Evolutionary conservation across 2,888 invertebrate genomes (phyloP).

Genomic region (Oxyscelio sp.): DNA sequence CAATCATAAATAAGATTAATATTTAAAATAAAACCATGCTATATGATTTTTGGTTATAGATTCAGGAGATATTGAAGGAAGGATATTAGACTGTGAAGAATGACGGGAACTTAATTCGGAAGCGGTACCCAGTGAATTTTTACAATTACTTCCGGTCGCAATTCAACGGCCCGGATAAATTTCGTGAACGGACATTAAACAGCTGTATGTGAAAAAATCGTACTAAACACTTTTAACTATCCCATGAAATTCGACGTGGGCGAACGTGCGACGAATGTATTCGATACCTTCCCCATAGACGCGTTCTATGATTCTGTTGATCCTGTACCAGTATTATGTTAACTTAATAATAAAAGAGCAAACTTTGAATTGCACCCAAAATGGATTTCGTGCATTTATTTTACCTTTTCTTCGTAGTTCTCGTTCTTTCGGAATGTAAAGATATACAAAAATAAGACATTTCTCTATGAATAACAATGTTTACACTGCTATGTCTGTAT

Average conservation of each 20-base stretch:
- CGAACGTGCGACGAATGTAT: slow-evolving; percentile 48
- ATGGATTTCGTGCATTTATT: too few species aligned
- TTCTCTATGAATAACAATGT: too few species aligned
- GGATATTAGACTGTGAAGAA: too few species aligned
- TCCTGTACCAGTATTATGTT: slow-evolving; percentile 84
- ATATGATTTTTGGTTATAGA: too few species aligned
- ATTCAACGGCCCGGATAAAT: slow-evolving; percentile 44
- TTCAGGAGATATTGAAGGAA: too few species aligned
- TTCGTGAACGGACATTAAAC: slow-evolving; percentile 21
- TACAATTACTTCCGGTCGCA: slow-evolving; percentile 24
- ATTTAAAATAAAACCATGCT: too few species aligned
- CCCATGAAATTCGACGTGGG: slow-evolving; percentile 41
- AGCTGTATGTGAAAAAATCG: slow-evolving; percentile 28
- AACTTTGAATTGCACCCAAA: slow-evolving; percentile 71
- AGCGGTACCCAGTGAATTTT: slow-evolving; percentile 26
- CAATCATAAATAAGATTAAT: background rate
- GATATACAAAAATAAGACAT: too few species aligned
- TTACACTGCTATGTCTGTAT: too few species aligned
- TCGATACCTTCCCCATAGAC: slow-evolving; percentile 77
- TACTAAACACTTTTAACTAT: slow-evolving; percentile 41
- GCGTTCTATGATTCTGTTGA: slow-evolving; percentile 82
- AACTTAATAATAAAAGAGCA: slow-evolving; percentile 83
- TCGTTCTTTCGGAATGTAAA: too few species aligned
- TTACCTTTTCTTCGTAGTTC: too few species aligned
- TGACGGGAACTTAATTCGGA: background rate